phyloP scores from a whole-genome alignment of 2,797 vertebrate species.

The Apogon talboti region DNA sequence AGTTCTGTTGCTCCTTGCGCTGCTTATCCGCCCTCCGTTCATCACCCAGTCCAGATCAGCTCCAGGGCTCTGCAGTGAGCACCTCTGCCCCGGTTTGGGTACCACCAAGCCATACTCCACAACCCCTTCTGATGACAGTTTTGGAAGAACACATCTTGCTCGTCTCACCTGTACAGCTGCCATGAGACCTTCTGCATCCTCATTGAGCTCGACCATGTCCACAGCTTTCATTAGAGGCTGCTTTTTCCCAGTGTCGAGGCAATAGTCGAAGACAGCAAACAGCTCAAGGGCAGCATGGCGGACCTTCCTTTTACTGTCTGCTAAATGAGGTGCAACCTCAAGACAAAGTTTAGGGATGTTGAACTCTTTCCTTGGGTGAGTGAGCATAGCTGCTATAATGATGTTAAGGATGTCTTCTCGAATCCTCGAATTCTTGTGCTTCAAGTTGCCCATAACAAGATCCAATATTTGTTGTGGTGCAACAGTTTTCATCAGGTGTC shows the following conservation, averaged over 20 bases:
- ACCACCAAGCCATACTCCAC: slow-evolving; percentile 87
- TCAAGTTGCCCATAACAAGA: slow-evolving; percentile 85
- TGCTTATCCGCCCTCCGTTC: slow-evolving; percentile 84
- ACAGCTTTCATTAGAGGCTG: slow-evolving; percentile 87
- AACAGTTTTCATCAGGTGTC: slow-evolving; percentile 84
- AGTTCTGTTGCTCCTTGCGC: slow-evolving; percentile 83
- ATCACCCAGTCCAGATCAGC: slow-evolving; percentile 91
- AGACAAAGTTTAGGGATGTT: slow-evolving; percentile 86
- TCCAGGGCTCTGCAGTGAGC: slow-evolving; percentile 74
- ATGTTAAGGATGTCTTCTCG: slow-evolving; percentile 88
- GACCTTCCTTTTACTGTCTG: slow-evolving; percentile 88
- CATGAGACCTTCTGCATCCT: slow-evolving; percentile 87
- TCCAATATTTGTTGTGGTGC: slow-evolving; percentile 86
- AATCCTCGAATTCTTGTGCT: slow-evolving; percentile 88
- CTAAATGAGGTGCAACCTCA: slow-evolving; percentile 87
- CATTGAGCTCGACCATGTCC: slow-evolving; percentile 87
- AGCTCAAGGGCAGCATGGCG: slow-evolving; percentile 90
- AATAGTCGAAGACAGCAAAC: slow-evolving; percentile 86
- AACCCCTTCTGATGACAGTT: slow-evolving; percentile 82
- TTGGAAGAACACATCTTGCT: slow-evolving; percentile 87
- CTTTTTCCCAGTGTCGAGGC: slow-evolving; percentile 85
- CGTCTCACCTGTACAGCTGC: slow-evolving; percentile 89
- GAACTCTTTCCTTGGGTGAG: slow-evolving; percentile 86
- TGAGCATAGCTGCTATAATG: slow-evolving; percentile 87
- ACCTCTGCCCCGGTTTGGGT: slow-evolving; percentile 80